A percentile compares a stretch with the other conserved stretches of the same genome.
Conservation (phyloP, 2,888 invertebrate genomes). For the Cryptophagus acutangulus region DNA sequence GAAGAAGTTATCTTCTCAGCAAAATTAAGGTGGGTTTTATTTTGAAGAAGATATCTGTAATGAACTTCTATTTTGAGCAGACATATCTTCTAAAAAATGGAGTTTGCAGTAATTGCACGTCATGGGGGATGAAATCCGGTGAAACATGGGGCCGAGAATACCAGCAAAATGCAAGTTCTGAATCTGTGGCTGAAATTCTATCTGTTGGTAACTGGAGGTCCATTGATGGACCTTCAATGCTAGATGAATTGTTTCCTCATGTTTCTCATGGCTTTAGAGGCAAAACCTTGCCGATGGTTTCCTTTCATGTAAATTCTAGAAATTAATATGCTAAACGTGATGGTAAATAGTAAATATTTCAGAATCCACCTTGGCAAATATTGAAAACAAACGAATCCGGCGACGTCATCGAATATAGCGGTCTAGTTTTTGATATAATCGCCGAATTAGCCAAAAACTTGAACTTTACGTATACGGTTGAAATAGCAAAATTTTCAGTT, state of each 20-base stretch:
- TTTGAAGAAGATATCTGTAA: conserved; percentile 5
- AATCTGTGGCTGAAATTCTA: conserved; percentile 39
- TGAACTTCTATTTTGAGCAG: conserved; percentile 32
- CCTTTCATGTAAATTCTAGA: conserved; percentile 69
- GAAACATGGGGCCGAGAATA: conserved; percentile 55
- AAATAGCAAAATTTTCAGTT: conserved; percentile 35
- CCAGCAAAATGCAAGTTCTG: conserved; percentile 19
- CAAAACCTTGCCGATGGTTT: conserved; percentile 65
- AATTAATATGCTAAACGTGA: background rate
- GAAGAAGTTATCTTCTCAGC: conserved; percentile 59
- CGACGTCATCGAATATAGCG: conserved; percentile 56
- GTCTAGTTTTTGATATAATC: conserved; percentile 75
- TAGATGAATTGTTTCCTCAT: conserved; percentile 75
- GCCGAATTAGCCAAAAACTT: conserved; percentile 68
- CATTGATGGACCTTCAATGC: conserved; percentile 60
- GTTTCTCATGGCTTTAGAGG: conserved; percentile 73
- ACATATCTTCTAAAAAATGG: conserved; percentile 40
- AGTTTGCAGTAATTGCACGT: conserved; percentile 53
- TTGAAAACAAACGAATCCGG: conserved; percentile 58
- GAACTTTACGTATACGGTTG: conserved; percentile 69
- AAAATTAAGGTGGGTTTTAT: conserved; percentile 59
- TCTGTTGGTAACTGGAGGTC: conserved; percentile 73
- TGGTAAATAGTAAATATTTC: conserved; percentile 30
- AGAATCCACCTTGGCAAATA: conserved; percentile 90
- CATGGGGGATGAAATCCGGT: conserved; percentile 54